A percentile compares a stretch with the other conserved stretches of the same genome.
Evolutionary conservation across 2,797 vertebrate genomes (phyloP).

Genomic region (Acanthornis magna): DNA sequence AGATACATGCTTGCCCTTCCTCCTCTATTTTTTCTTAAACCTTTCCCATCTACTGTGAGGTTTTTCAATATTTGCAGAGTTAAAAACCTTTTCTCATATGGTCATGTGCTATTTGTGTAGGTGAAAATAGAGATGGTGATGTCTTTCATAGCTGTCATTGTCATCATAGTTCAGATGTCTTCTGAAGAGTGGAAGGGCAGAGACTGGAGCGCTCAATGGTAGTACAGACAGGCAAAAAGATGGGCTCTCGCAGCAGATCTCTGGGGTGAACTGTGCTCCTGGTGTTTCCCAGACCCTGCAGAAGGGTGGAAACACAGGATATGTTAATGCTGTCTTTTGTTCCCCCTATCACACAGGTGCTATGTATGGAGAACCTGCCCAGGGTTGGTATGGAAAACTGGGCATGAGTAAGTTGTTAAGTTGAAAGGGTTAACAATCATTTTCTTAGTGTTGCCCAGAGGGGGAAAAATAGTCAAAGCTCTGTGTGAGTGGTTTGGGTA

Average conservation of each 20-base stretch:
- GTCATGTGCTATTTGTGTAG: background rate
- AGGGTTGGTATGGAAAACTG: background rate
- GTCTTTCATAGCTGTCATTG: background rate
- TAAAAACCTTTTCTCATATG: background rate
- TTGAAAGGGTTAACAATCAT: background rate
- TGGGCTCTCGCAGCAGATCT: background rate
- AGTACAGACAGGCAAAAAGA: background rate
- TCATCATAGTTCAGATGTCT: background rate
- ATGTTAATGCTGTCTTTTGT: background rate
- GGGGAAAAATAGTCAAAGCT: background rate
- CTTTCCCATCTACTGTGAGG: background rate
- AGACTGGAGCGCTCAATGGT: background rate
- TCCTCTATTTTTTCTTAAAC: slow-evolving; percentile 16
- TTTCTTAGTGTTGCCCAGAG: background rate
- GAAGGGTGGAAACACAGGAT: background rate
- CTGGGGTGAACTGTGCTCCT: background rate
- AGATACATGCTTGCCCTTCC: slow-evolving; percentile 25
- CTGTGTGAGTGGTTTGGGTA: background rate
- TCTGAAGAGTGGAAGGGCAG: background rate
- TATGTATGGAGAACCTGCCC: background rate
- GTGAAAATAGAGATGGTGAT: background rate
- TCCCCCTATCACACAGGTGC: accelerated
- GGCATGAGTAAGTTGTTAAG: background rate
- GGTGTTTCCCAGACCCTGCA: background rate
- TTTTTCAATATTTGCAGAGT: background rate